phyloP scores from a whole-genome alignment of 2,113 vertebrate genomes.

The Sylvilagus bachmani region DNA sequence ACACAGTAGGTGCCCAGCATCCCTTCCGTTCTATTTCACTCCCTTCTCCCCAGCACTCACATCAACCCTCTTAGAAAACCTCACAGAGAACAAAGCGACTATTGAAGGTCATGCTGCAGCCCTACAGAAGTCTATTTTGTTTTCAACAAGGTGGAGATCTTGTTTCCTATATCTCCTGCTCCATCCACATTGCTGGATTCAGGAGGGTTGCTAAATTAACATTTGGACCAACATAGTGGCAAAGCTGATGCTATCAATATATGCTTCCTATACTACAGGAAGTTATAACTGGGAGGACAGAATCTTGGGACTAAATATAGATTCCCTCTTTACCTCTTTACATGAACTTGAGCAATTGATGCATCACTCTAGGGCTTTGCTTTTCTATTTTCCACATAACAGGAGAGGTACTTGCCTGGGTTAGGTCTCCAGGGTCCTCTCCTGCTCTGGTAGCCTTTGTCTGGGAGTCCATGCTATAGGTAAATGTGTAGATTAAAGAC shows the following conservation, averaged over 20 bases:
- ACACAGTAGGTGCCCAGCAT: background rate
- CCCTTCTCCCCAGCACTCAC: no score
- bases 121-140: background rate
- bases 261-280: no score
- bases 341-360: background rate
- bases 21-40: background rate
- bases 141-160: background rate
- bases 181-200: background rate
- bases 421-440: background rate
- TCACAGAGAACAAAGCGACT: background rate
- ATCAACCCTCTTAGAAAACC: no score
- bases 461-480: background rate
- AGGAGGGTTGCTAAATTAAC: background rate
- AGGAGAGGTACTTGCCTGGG: background rate
- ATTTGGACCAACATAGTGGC: no score
- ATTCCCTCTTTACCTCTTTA: background rate
- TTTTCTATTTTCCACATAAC: background rate
- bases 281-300: background rate
- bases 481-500: background rate
- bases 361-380: background rate
- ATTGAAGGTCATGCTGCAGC: background rate
- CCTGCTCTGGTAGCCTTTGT: background rate
- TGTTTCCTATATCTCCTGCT: background rate
- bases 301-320: background rate
- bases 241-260: no score